Evolutionary conservation across 2,888 invertebrate genomes (phyloP), one percentile per base, ranked within the genome.

Genomic region (Acanthosoma haemorrhoidale): DNA sequence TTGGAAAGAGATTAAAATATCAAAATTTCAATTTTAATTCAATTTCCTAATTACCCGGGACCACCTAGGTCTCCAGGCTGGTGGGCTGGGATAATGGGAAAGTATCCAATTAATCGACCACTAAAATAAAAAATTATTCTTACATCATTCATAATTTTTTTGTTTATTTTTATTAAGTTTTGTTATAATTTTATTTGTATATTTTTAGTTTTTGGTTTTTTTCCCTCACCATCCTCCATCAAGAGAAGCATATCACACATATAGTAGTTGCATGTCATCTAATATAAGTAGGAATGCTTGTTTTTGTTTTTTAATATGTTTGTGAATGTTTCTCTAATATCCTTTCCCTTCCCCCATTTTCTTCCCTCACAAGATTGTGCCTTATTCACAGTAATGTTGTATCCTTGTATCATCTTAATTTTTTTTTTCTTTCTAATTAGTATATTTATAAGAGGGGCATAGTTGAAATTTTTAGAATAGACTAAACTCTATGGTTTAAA

Each of bases 361-460:
- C 67, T 32, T 11, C 32, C 51, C 36, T 32, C 41, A 51, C 51
- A 18, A 51, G n/a, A 36, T 67, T 67, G 67, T 67, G 67, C 67
- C 67, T 67, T 67, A 67, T 51, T 57, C 67, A 67, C 67, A 67
- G 67, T 67, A 67, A 67, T 67, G 67, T 67, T 67, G 43, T 29
- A 67, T 36, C 51, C 67, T 41, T 59, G 31, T 59, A 32, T 59
- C 32, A 31, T 32, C 16, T 59, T 32, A 11, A 0, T 32, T 34
- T 59, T 29, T 59, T 59, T 32, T 25, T 9, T 32, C 34, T 29
- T 32, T 59, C 29, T 9, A 18, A 32, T 59, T 32, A 16, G 6
- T 31, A 16, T 13, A 3, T 31, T 34, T 31, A 25, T 13, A 15
- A 58, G 16, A 59, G 59, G 59, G 59, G 16, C 34, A 29, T 32